Base-by-base conservation (phyloP, 2,797 vertebrate genomes). In the Psittacula derbiana region DNA sequence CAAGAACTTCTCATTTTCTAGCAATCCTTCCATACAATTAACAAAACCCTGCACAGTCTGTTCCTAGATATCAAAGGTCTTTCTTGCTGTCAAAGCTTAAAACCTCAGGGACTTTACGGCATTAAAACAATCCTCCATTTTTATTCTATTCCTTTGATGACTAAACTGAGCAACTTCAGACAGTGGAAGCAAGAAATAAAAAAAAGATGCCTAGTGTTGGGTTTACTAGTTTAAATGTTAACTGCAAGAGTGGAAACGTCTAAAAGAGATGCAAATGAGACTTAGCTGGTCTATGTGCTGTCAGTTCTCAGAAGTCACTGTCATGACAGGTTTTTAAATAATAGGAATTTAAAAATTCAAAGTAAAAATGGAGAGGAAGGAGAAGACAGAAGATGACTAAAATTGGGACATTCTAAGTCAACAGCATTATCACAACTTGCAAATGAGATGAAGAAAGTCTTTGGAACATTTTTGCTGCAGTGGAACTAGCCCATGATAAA, bases 371-470 rank as follows among this genome's bases (percentile, higher is more conserved):
- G 15, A 78, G 44, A 78, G 31, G 38, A 76, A 85, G 44, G 7
- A 58, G 41, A 82, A 66, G 30, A 67, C 12, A 38, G 18, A 80
- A 52, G 25, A 60, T 1, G 2, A 30, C 3, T 33, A 62, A 49
- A 79, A 57, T 43, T 47, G 67, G 44, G 53, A 66, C 79, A 80
- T 47, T 85, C 78, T 60, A 88, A 78, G 60, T 60, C 44, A 90
- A 74, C n/a, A 69, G 4, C n/a, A 81, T 52, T 88, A 75, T 49
- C 79, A 93, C 31, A 95, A 90, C n/a, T 89, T 71, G 60, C 31
- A 97, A 92, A 90, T 70, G 27, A 91, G 55, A 95, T 96, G 93
- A 97, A 90, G 81, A 93, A 95, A 96, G 70, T 75, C 70, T 64
- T 55, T 88, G 86, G 79, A 86, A 73, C 25, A 52, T 71, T 95